Evolutionary conservation across 2,888 invertebrate genomes (phyloP).

Genomic region (Lathronympha strigana): DNA sequence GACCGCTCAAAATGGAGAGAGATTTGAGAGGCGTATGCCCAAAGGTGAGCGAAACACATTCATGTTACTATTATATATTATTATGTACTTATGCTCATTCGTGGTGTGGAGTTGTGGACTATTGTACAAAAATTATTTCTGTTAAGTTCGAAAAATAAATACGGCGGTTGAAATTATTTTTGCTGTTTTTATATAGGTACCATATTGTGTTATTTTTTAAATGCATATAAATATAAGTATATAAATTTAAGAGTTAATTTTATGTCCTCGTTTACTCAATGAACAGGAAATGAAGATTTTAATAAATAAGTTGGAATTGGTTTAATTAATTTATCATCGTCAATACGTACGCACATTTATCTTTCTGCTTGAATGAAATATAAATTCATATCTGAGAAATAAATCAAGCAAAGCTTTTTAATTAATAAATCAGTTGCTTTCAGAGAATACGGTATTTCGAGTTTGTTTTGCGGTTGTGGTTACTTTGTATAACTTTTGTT

Average conservation of each 20-base stretch:
- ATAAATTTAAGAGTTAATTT: neutral
- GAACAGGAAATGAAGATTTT: conserved; percentile 18
- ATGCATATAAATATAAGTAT: too few species aligned
- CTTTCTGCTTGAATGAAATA: conserved; percentile 28
- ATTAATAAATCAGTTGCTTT: conserved; percentile 35
- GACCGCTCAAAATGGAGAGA: too few species aligned
- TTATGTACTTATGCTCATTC: too few species aligned
- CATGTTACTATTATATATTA: too few species aligned
- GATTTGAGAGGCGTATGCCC: too few species aligned
- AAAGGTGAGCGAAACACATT: too few species aligned
- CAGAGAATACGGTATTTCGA: conserved; percentile 14
- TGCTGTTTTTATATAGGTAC: too few species aligned
- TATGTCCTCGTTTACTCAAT: neutral
- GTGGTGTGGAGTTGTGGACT: too few species aligned
- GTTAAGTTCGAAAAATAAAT: too few species aligned
- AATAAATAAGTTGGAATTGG: conserved; percentile 7
- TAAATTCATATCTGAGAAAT: conserved; percentile 35
- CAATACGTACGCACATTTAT: conserved; percentile 34
- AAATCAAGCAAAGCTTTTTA: conserved; percentile 37
- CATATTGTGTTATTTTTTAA: too few species aligned
- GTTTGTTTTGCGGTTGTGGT: conserved; percentile 13
- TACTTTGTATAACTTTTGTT: neutral
- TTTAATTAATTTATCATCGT: conserved; percentile 34
- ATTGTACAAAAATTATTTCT: too few species aligned
- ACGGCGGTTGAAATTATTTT: too few species aligned